These are phyloP conservation scores for Lepidostoma basale DNA, from an alignment of 1,140 invertebrate species.

Conservation along the genomic window DNA sequence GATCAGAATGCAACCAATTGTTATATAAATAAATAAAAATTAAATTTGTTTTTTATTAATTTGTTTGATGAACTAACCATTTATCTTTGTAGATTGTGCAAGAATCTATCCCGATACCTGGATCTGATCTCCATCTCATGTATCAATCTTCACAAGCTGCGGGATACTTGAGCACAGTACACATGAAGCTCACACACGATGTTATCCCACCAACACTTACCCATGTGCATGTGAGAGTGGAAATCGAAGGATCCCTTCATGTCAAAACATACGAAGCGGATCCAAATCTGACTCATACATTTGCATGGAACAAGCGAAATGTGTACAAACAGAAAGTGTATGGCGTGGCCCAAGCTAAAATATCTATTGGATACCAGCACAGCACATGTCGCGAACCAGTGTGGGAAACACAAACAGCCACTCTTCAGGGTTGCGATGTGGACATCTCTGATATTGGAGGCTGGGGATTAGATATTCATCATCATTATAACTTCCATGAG, in stretches of 20 bases:
- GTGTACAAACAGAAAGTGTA: slow-evolving; percentile 97
- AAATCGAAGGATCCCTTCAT: slow-evolving; percentile 90
- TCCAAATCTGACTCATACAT: slow-evolving; percentile 91
- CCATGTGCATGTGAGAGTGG: slow-evolving; percentile 87
- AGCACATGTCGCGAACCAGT: slow-evolving; percentile 82
- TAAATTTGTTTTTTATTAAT: too few relatives aligned
- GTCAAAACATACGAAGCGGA: slow-evolving; percentile 94
- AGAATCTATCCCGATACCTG: slow-evolving; percentile 91
- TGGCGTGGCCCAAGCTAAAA: slow-evolving; percentile 83
- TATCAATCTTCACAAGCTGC: slow-evolving; percentile 92
- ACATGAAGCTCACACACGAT: slow-evolving; percentile 86
- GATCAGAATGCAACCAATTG: too few relatives aligned
- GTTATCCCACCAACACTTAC: slow-evolving; percentile 79
- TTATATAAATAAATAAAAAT: too few relatives aligned
- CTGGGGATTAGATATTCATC: slow-evolving; percentile 97
- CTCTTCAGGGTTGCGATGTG: slow-evolving; percentile 94
- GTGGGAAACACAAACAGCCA: slow-evolving; percentile 93
- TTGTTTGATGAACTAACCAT: too few relatives aligned
- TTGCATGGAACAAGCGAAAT: slow-evolving; percentile 96
- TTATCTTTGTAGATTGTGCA: slow-evolving; percentile 81
- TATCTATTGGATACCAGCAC: slow-evolving; percentile 95
- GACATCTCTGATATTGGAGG: slow-evolving; percentile 96
- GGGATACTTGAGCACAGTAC: slow-evolving; percentile 90
- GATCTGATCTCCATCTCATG: slow-evolving; percentile 87
- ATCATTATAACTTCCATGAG: slow-evolving; percentile 98